Evolutionary conservation across 2,113 vertebrate genomes (phyloP).

Genomic region (Anas platyrhynchos): DNA sequence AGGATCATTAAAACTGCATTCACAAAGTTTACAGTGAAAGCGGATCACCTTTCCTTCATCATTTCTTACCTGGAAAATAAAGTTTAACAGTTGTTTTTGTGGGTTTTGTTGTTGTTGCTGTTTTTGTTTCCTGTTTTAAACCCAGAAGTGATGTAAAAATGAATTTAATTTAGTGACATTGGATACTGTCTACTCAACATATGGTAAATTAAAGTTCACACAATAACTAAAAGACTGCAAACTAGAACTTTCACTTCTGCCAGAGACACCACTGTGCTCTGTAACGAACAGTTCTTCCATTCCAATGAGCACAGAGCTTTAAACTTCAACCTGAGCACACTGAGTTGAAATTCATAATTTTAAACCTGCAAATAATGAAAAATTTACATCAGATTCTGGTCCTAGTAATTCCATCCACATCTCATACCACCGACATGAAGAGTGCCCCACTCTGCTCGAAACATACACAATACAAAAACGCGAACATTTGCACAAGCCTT

Average conservation of each 20-base stretch:
- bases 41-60: conserved; percentile 98
- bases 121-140: too few relatives aligned
- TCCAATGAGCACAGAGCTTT: background rate
- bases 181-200: background rate
- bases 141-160: background rate
- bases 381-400: background rate
- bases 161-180: background rate
- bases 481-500: background rate
- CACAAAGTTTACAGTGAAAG: conserved; percentile 97
- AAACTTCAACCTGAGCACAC: background rate
- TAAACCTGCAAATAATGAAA: background rate
- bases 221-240: background rate
- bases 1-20: conserved; percentile 98
- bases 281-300: background rate
- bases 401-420: background rate
- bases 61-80: conserved; percentile 87
- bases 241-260: background rate
- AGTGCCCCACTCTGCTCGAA: background rate
- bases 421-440: background rate
- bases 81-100: background rate
- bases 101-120: background rate
- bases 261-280: background rate
- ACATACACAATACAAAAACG: background rate
- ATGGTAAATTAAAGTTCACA: background rate
- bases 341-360: background rate